Evolutionary conservation across 2,888 invertebrate genomes (phyloP).

Genomic region (Acleris cristana): DNA sequence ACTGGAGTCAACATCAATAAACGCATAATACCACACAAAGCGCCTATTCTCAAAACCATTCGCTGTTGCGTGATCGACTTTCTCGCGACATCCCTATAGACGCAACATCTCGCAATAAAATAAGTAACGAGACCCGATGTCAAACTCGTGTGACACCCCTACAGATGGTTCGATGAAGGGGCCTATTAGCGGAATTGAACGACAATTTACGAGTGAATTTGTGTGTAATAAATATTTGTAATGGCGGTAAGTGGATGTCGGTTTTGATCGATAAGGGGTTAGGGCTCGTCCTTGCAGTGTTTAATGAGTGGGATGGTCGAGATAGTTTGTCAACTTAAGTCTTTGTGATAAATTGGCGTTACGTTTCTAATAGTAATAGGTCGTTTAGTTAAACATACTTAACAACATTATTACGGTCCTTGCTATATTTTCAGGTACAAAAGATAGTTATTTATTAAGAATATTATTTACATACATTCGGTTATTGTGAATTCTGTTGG

Average conservation of each 20-base stretch:
- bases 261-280: conserved; percentile 15
- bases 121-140: conserved; percentile 29
- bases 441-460: no score
- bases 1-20: conserved; percentile 5
- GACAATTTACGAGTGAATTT: conserved; percentile 32
- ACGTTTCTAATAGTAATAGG: no score
- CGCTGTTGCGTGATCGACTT: conserved; percentile 25
- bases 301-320: neutral
- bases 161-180: conserved; percentile 18
- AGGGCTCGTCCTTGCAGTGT: neutral
- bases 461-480: no score
- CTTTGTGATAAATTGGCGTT: neutral
- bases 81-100: conserved; percentile 27
- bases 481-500: no score
- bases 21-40: conserved; percentile 20
- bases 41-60: conserved; percentile 24
- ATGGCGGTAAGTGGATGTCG: conserved; percentile 19
- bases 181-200: conserved; percentile 26
- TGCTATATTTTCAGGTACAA: no score
- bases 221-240: conserved; percentile 29
- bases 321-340: neutral
- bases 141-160: conserved; percentile 31
- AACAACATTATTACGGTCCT: no score
- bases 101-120: conserved; percentile 31
- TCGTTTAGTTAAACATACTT: no score